Evolutionary conservation across 2,888 invertebrate genomes (phyloP), one percentile per base, ranked within the genome.

Genomic region (Cosmia trapezina): DNA sequence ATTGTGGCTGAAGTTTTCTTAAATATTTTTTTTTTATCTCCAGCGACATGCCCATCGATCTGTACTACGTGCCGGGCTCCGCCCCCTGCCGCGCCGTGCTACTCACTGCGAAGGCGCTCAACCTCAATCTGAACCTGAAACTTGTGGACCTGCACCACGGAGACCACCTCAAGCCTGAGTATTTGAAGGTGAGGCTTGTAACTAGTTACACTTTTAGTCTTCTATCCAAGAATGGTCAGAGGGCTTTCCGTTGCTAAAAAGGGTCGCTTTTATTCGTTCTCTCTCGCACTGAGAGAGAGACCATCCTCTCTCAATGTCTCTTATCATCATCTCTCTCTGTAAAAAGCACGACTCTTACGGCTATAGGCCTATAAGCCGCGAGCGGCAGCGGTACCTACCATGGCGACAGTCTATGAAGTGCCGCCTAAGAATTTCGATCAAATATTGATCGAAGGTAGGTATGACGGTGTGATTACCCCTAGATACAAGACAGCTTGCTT

Each of bases 81-180:
- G 96, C 97, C 41, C 97, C 97, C 0, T 97, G 97, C 93, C 94
- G 97, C 69, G 95, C 97, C 14, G 97, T 97, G 64, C 94, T 97
- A 84, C 94, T 98, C 88, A 93, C 97, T 6, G 97, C 97, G 2
- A 97, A 96, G 88, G 97, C 97, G 28, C 93, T 98, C 37, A 97
- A 97, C 78, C 90, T 98, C 43, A 97, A 97, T 88, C 93, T 97
- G 51, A 97, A 97, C 92, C 92, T 97, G 47, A 98, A 97, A 90
- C 90, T 95, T 33, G 92, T 97, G 7, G 97, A 98, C 88, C 89
- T 97, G 0, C 89, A 96, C 75, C 95, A 95, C 51, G 97, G 97
- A 0, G 98, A 97, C 62, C 97, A 97, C 66, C 91, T 97, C 89
- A 97, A 96, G 70, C 97, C 97, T 0, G 97, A 97, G 75, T 98